Evolutionary conservation across 2,888 invertebrate species (phyloP), one percentile per base, ranked within the genome.

Genomic region (Glomeris marginata): DNA sequence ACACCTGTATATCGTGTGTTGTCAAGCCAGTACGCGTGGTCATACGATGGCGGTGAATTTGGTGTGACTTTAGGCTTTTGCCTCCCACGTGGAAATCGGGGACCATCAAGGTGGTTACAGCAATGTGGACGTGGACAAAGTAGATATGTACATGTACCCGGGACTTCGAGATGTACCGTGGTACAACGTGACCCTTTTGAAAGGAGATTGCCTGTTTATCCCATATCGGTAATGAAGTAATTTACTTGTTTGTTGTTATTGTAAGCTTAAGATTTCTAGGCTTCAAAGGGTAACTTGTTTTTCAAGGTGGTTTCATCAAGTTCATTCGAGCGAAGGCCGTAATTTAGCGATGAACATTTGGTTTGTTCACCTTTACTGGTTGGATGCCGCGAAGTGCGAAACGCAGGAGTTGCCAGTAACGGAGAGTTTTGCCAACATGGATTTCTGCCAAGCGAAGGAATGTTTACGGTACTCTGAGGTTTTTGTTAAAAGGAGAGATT

Each of bases 131-230:
- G 61, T 62, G 2, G 62, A 62, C 16, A 52, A 47, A 1, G 61
- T 64, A 10, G 63, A 64, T 44, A 54, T 59, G 47, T 22, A 56
- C 5, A 55, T 55, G 42, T 64, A 58, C 49, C 59, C 61, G 4
- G 54, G 52, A 1, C 47, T 64, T 1, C 42, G 50, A 15, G 42
- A 56, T 34, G 50, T 61, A 1, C 60, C 61, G 1, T 64, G 62
- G 61, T 54, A 56, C 43, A 51, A 56, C 37, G 60, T 57, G 1
- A 54, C 53, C 8, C 52, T 64, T 51, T 52, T 53, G 8, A 59
- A 59, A 49, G 64, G 64, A 41, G 64, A 64, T 55, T 64, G 64
- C 55, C 47, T 63, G 11, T 63, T 54, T 49, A 62, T 64, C 41
- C 64, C 64, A 13, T 54, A 56, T 41, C 54, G 56, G 63, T 63